A percentile compares a stretch with the other conserved stretches of the same genome.
Evolutionary conservation across 1,140 invertebrate genomes (phyloP).

Genomic region (Paraescarpia echinospica): DNA sequence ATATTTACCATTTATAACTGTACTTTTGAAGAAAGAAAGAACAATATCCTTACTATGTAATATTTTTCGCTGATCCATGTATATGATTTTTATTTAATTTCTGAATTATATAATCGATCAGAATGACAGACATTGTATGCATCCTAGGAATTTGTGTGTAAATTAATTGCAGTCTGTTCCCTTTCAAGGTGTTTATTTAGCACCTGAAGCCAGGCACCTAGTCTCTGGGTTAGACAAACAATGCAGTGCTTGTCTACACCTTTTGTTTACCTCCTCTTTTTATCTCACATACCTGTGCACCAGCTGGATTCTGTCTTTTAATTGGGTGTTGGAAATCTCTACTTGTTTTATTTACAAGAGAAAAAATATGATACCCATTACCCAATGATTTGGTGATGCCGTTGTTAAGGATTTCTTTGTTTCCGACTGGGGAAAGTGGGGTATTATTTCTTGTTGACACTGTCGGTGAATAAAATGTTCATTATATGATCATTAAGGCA

Average conservation of each 20-base stretch:
- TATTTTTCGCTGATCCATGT: not conserved
- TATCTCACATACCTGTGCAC: not conserved
- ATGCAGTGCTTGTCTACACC: not conserved
- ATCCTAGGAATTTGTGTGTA: not conserved
- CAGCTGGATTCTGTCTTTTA: not conserved
- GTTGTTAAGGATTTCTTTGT: not conserved
- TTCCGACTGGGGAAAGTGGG: not conserved
- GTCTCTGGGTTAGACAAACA: not conserved
- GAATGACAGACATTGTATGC: not conserved
- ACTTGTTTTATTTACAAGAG: not conserved
- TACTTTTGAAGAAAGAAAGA: not conserved
- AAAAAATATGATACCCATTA: not conserved
- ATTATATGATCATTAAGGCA: not conserved
- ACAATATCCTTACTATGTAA: not conserved
- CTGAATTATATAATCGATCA: not conserved
- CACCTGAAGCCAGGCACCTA: not conserved
- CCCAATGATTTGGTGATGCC: not conserved
- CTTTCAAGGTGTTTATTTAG: not conserved
- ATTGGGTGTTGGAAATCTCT: not conserved
- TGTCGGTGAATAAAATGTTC: not conserved
- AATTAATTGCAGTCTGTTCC: not conserved
- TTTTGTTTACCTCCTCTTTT: not conserved
- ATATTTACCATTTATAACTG: not conserved
- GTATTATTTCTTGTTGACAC: not conserved
- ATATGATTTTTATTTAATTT: not conserved